Conservation (phyloP, 2,113 vertebrate species). For the Grammomys surdaster region DNA sequence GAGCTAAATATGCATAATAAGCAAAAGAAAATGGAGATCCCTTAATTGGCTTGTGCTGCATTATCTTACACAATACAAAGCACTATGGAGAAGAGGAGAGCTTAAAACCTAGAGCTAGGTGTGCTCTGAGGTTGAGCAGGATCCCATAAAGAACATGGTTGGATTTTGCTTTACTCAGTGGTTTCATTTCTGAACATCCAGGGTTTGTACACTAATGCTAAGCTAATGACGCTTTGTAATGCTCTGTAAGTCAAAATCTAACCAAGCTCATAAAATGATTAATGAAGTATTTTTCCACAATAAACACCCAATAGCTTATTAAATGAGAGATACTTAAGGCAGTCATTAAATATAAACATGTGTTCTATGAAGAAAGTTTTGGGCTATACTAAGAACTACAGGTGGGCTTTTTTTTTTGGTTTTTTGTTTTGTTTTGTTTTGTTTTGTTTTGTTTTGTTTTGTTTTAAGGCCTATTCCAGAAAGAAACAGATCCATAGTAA, state of each 20-base stretch:
- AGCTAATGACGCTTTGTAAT: neutral
- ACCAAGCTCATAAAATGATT: neutral
- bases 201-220: neutral
- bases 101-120: neutral
- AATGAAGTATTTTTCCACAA: constrained; percentile 5
- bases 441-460: neutral
- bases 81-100: neutral
- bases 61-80: neutral
- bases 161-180: neutral
- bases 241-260: neutral
- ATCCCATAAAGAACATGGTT: neutral
- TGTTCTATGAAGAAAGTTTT: neutral
- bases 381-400: neutral
- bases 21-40: neutral
- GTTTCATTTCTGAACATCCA: neutral
- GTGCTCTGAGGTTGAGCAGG: neutral
- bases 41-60: neutral
- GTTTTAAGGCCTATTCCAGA: neutral
- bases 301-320: neutral
- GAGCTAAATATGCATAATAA: neutral
- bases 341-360: neutral
- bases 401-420: neutral
- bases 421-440: neutral
- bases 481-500: neutral
- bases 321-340: neutral